Base-by-base conservation (phyloP, 2,888 invertebrate species). In the Polylopha cassiicola region DNA sequence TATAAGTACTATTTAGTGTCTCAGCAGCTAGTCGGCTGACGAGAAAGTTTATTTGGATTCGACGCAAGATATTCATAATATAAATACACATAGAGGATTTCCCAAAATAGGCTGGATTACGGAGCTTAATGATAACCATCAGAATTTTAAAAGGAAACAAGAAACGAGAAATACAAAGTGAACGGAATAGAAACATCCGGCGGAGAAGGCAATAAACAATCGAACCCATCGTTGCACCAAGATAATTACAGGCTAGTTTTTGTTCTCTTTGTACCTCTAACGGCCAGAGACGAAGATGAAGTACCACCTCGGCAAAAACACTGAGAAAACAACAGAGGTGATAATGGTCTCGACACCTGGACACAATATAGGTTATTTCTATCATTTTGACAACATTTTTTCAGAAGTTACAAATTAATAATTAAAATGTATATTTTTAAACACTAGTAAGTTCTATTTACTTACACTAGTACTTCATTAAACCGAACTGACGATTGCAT, bases 121-220 rank as follows among this genome's bases (percentile, higher is more conserved):
- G 29, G 36, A 36, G 41, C 41, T 41, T 41, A 41, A 37, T 37
- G 37, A 37, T 42, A 37, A 37, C 42, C 37, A 42, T 36, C 39
- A 34, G 37, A 28, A 38, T 27, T 22, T 36, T 21, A 43, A 46
- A 43, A 46, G 39, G 38, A 43, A 47, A 46, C 44, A 46, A 39
- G 52, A 50, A 51, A 51, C 50, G 47, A 49, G 47, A 60, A 49
- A 55, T 51, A 50, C 51, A 58, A 62, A 59, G 55, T 56, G 58
- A 63, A 65, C 51, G 63, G 59, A 58, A 65, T 58, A 57, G 68
- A 63, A 70, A 72, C 76, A 79, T 80, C 77, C 77, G 74, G 65
- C 59, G 56, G 55, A 57, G 60, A 67, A 71, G 55, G 70, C 71
- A 73, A 81, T 75, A 78, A 79, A 79, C 74, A 77, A 77, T 76